phyloP scores from a whole-genome alignment of 2,113 vertebrate genomes.

The Daphoenositta chrysoptera region DNA sequence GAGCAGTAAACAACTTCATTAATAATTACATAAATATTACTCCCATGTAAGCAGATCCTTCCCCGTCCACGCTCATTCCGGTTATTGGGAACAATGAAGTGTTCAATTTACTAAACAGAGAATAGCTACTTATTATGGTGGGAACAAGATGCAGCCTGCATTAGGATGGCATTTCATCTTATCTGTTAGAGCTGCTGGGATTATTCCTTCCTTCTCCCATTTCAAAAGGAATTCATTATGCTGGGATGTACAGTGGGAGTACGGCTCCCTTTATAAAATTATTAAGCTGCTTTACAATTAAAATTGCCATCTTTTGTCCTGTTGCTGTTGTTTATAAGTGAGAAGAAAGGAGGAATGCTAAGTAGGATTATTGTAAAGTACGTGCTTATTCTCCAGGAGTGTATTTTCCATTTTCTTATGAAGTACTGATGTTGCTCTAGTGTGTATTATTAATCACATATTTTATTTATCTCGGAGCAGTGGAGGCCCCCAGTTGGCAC shows the following conservation, averaged over 20 bases:
- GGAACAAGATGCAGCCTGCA: slow-evolving; percentile 29
- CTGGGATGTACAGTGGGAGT: slow-evolving; percentile 20
- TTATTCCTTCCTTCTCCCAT: slow-evolving; percentile 24
- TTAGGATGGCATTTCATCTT: slow-evolving; percentile 54
- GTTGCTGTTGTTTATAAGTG: slow-evolving; percentile 25
- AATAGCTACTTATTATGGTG: background rate
- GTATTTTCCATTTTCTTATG: background rate
- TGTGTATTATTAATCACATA: slow-evolving; percentile 36
- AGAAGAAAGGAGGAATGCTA: slow-evolving; percentile 12
- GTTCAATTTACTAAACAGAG: background rate
- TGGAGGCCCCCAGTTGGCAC: background rate
- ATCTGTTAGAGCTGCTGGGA: slow-evolving; percentile 37
- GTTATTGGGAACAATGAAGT: background rate
- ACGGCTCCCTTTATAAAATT: slow-evolving; percentile 43
- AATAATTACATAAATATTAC: slow-evolving; percentile 39
- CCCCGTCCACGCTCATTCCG: rapidly evolving
- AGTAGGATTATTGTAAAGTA: slow-evolving; percentile 12
- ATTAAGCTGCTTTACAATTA: slow-evolving; percentile 57
- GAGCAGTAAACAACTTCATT: slow-evolving; percentile 49
- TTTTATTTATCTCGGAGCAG: background rate
- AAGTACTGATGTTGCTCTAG: background rate
- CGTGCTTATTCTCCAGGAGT: background rate
- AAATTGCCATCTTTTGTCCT: slow-evolving; percentile 47
- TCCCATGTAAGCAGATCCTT: background rate
- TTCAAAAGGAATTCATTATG: slow-evolving; percentile 65